Conservation (phyloP, 2,888 invertebrate genomes). For the Tenthredo scrophulariae region DNA sequence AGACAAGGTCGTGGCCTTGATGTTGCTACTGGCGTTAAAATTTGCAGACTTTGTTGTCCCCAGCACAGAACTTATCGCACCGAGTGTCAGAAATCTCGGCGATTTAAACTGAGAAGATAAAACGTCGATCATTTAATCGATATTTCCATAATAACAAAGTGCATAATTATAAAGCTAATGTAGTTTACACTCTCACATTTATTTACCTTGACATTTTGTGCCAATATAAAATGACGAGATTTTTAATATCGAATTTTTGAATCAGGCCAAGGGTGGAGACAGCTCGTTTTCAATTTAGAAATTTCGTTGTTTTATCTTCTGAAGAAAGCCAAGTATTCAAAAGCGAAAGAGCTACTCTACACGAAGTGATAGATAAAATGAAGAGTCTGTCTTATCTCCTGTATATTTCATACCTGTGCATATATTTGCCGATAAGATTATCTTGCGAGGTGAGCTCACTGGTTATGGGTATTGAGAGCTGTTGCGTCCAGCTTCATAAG, state of each 20-base stretch:
- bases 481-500: slow-evolving; percentile 20
- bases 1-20: slow-evolving; percentile 47
- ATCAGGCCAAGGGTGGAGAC: neutral
- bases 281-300: neutral
- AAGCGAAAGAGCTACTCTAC: neutral
- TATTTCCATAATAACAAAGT: neutral
- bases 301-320: neutral
- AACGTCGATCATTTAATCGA: neutral
- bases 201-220: slow-evolving; percentile 4
- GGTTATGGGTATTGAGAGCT: neutral
- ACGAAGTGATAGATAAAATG: neutral
- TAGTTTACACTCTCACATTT: neutral
- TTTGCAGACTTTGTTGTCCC: slow-evolving; percentile 14
- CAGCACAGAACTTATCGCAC: neutral
- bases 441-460: slow-evolving; percentile 27
- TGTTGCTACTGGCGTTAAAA: neutral
- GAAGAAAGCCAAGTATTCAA: neutral
- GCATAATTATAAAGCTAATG: neutral
- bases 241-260: neutral
- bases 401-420: neutral
- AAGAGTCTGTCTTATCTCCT: neutral
- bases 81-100: neutral
- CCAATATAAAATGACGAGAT: neutral
- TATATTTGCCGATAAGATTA: slow-evolving; percentile 39
- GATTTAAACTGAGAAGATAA: neutral